phyloP scores from a whole-genome alignment of 2,888 invertebrate genomes.

The Temnothorax rugatulus region DNA sequence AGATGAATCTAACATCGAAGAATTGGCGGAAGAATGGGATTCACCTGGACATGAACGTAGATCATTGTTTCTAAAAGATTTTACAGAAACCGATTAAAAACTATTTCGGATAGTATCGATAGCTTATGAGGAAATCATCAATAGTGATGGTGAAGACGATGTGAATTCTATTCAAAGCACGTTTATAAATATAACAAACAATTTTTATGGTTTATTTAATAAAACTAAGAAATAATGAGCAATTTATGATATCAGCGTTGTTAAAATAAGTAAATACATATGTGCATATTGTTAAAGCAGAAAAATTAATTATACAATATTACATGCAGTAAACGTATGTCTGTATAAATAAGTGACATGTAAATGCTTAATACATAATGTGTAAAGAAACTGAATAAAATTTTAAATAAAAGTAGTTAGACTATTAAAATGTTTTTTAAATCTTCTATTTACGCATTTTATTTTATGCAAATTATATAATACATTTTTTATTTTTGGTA shows the following conservation, averaged over 20 bases:
- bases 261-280: constrained; percentile 3
- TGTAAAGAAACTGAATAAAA: constrained; percentile 3
- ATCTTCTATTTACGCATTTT: not conserved
- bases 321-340: not conserved
- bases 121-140: not conserved
- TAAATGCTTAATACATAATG: not conserved
- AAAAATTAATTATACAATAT: not conserved
- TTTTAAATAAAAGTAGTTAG: constrained; percentile 1
- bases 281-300: not conserved
- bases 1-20: constrained; percentile 11
- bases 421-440: not conserved
- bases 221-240: not conserved
- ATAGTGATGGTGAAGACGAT: not conserved
- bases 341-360: not conserved
- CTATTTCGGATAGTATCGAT: not conserved
- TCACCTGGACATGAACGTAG: not conserved
- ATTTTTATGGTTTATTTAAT: not conserved
- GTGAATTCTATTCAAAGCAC: not conserved
- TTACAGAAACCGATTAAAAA: not conserved
- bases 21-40: constrained; percentile 18
- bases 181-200: not conserved
- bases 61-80: constrained; percentile 23
- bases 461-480: not conserved
- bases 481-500: not conserved
- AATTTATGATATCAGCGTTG: not conserved